These are phyloP conservation scores for Oostethus manadensis DNA, from an alignment of 2,113 vertebrate genomes.

Conservation along the genomic window DNA sequence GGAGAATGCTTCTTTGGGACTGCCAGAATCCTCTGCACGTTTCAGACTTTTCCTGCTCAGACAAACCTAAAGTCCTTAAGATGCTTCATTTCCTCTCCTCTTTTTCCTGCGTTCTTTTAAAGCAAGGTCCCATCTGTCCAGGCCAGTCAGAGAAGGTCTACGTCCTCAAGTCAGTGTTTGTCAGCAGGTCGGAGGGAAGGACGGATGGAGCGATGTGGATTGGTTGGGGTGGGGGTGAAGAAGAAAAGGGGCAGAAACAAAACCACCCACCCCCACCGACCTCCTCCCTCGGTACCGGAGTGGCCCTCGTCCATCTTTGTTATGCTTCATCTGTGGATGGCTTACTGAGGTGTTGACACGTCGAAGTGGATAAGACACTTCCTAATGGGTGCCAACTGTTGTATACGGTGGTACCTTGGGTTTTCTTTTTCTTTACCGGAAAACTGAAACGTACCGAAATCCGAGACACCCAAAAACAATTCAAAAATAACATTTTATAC, in stretches of 20 bases:
- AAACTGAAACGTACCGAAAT: too few species aligned
- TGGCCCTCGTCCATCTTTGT: slow-evolving; percentile 51
- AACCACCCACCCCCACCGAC: slow-evolving; percentile 62
- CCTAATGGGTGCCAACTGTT: too few species aligned
- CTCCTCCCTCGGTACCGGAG: slow-evolving; percentile 60
- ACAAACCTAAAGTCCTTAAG: too few species aligned
- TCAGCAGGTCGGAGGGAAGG: slow-evolving; percentile 37
- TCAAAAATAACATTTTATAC: too few species aligned
- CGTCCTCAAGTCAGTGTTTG: slow-evolving; percentile 72
- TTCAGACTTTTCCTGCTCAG: background rate
- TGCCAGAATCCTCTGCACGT: too few species aligned
- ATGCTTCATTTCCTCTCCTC: background rate
- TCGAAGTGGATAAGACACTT: too few species aligned
- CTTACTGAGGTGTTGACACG: slow-evolving; percentile 40
- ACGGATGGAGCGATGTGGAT: slow-evolving; percentile 13
- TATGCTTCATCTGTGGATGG: slow-evolving; percentile 27
- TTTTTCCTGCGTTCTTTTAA: slow-evolving; percentile 56
- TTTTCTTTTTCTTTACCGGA: too few species aligned
- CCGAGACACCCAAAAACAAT: too few species aligned
- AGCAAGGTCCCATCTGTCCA: slow-evolving; percentile 72
- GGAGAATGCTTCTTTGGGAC: too few species aligned
- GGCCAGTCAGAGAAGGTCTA: slow-evolving; percentile 73
- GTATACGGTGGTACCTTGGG: too few species aligned
- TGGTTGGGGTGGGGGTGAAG: slow-evolving; percentile 7
- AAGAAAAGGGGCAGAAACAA: slow-evolving; percentile 65